These are phyloP conservation scores for Drosophila ogumai DNA, from an alignment of 1,140 invertebrate genomes.

Conservation along the genomic window DNA sequence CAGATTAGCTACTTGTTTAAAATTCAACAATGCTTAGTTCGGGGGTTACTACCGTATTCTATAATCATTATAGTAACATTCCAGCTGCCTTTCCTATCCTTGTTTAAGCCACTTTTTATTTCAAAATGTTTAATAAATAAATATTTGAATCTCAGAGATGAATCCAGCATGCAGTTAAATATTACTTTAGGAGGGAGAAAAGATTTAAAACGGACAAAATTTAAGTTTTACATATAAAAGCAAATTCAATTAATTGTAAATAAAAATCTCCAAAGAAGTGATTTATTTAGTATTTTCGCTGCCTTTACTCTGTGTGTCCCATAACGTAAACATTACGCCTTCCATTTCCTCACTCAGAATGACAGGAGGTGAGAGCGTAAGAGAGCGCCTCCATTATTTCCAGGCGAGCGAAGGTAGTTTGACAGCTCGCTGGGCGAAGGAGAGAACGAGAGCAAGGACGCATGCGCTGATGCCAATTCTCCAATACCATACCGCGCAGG, in stretches of 20 bases:
- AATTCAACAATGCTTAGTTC: background rate
- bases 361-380: constrained; percentile 21
- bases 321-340: constrained; percentile 76
- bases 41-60: background rate
- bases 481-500: constrained; percentile 51
- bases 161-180: background rate
- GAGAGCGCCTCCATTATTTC: constrained; percentile 32
- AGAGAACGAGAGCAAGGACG: constrained; percentile 17
- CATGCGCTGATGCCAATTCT: constrained; percentile 47
- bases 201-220: too few species aligned
- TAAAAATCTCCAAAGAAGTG: background rate
- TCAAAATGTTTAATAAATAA: background rate
- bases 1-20: background rate
- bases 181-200: too few species aligned
- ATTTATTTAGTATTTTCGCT: background rate
- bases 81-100: too few species aligned
- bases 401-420: constrained; percentile 24
- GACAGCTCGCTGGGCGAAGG: constrained; percentile 1
- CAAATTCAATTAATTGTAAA: background rate
- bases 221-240: too few species aligned
- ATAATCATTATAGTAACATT: too few species aligned
- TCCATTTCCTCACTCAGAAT: constrained; percentile 37
- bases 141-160: too few species aligned
- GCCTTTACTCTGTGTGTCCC: constrained; percentile 42
- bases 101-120: too few species aligned